Base-by-base conservation (phyloP, 1,140 invertebrate genomes). In the Bombyx mori region DNA sequence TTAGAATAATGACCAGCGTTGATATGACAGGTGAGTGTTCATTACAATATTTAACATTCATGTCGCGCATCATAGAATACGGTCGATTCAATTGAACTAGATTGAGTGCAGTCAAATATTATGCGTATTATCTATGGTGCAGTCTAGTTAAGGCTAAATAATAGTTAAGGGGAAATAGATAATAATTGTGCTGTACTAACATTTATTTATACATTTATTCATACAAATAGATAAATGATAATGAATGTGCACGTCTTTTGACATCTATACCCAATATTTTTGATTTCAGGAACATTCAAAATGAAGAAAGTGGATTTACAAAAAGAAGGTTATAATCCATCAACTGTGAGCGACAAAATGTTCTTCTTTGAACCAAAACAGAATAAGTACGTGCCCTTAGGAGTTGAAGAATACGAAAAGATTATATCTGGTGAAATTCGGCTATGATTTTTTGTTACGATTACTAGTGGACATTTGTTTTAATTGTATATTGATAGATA, bases 271-370 rank as follows among this genome's bases (percentile, higher is more conserved):
- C 12, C 12, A 18, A 18, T 18, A 18, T 53, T 6, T 51, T 65
- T 65, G 54, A 45, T 56, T 78, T 74, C 71, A 86, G 83, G 79
- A 43, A 98, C 97, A 1, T 99, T 96, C 77, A 99, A 99, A 87
- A 86, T 99, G 73, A 96, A 95, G 77, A 99, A 99, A 86, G 90
- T 94, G 12, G 94, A 97, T 75, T 89, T 99, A 42, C 95, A 97
- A 79, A 94, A 95, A 68, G 95, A 98, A 81, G 96, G 95, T 7
- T 98, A 94, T 77, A 90, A 99, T 88, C 93, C 95, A 0, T 90
- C 88, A 18, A 79, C 86, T 54, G 90, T 95, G 10, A 92, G 91
- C 61, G 96, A 98, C 75, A 92, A 91, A 73, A 69, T 98, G 6
- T 98, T 92, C 82, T 87, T 82, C 47, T 70, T 82, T 56, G 84